Base-by-base conservation (phyloP, 35 echinoderm and acorn worm species). In the Hemicentrotus pulcherrimus region DNA sequence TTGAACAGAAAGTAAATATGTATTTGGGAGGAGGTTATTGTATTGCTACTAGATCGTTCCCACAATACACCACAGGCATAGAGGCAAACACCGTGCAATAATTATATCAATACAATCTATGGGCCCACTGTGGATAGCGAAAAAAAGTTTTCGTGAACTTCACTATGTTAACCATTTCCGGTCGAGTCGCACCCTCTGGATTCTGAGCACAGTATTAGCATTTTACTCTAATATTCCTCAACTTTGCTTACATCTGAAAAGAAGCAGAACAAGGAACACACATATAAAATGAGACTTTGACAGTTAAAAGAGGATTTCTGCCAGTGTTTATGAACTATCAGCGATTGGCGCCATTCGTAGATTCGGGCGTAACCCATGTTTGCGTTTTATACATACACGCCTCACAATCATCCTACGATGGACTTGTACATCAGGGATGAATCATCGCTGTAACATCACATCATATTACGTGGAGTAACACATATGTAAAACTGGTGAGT, bases 41-140 rank as follows among this genome's bases (percentile, higher is more conserved):
- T 78, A 78, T 78, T 78, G 65, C 65, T 78, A 78, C 65, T 22
- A n/a, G 65, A 78, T 78, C 65, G 65, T 78, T 78, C 65, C 65
- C 65, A 78, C 65, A 78, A 78, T 78, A 78, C 65, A 78, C 65
- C 65, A 78, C 65, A 78, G 65, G 65, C 65, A 78, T 78, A 78
- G 65, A 28, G 19, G 22, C 65, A 78, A 7, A 78, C 19, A 78
- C 50, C 24, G 65, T 28, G 50, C n/a, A 78, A 78, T 78, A 78
- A 28, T n/a, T 2, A n/a, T 28, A 78, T 78, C 19, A 78, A n/a
- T 78, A 78, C 65, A 78, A 28, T 78, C 65, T 22, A 28, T 78
- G 19, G 19, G 65, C 28, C 24, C 65, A 8, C 24, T n/a, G 65
- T 22, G 65, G 65, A 78, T 18, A 28, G 65, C 65, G 13, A 50